These are phyloP conservation scores for Polyodon spathula DNA, from an alignment of 2,113 vertebrate genomes.

Conservation along the genomic window DNA sequence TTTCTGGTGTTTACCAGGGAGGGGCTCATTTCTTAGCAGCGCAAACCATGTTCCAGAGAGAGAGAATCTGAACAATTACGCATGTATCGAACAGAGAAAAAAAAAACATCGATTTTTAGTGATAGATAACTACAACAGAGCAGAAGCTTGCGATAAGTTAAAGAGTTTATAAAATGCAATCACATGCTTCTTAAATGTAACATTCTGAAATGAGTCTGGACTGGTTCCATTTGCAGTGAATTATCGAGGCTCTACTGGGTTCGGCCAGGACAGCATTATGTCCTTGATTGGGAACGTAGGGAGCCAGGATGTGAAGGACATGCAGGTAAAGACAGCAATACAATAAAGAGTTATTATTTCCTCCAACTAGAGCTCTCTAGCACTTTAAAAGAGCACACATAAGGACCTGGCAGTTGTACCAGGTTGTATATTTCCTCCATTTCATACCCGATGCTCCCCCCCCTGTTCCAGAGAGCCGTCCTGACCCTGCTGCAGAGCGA, in stretches of 20 bases:
- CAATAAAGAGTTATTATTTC: too few species aligned
- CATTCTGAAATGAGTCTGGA: not conserved
- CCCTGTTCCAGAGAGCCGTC: slow-evolving; percentile 44
- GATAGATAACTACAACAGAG: too few species aligned
- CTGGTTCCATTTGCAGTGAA: slow-evolving; percentile 62
- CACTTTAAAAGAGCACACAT: not conserved
- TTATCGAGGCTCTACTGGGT: slow-evolving; percentile 85
- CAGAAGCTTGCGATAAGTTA: too few species aligned
- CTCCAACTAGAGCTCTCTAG: too few species aligned
- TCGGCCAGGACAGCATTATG: slow-evolving; percentile 78
- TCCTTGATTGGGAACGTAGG: slow-evolving; percentile 81
- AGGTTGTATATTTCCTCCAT: not conserved
- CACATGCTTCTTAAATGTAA: too few species aligned
- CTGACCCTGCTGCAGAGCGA: slow-evolving; percentile 38
- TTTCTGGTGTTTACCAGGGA: too few species aligned
- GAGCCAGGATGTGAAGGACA: slow-evolving; percentile 79
- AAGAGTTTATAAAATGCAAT: too few species aligned
- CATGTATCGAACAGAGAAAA: too few species aligned
- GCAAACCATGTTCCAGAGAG: too few species aligned
- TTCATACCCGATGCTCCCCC: not conserved
- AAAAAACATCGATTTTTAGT: too few species aligned
- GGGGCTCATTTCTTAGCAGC: too few species aligned
- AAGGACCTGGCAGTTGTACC: not conserved
- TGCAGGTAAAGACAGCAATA: slow-evolving; percentile 83
- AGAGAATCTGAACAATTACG: too few species aligned